Base-by-base conservation (phyloP, 2,888 invertebrate species). In the Acanthosepion pharaonis region DNA sequence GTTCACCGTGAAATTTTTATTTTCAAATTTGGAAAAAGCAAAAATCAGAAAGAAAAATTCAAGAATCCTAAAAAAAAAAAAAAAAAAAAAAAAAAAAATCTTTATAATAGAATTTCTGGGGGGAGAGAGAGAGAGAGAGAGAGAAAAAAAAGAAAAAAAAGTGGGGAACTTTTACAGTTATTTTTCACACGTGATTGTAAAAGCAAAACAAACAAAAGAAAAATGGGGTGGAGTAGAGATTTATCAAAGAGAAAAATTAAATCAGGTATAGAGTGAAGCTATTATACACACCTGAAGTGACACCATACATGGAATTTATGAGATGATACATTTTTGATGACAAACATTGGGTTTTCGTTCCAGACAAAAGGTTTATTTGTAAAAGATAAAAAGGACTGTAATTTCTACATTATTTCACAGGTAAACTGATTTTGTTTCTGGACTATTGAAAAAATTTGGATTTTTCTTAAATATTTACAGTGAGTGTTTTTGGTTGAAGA, bases 241-340 rank as follows among this genome's bases (percentile, higher is more conserved):
- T 53, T 53, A 53, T 53, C 53, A 53, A 1, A 53, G 55, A 18
- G 51, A 15, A 55, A 20, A 55, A 15, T 4, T 4, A 55, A 55
- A 55, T 18, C 15, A 55, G 15, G 4, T 0, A 15, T 15, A 18
- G 55, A 55, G 55, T 55, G 55, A 55, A 59, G 59, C 59, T 59
- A 59, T 59, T 23, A 59, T 59, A 59, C 59, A 59, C 23, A 59
- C 59, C 20, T 59, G 59, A 59, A 59, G 20, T 20, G 20, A 20
- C 23, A 59, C 59, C 59, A 59, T 59, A 33, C 78, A 78, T 78
- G n/a, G n/a, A 78, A 78, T 78, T 78, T 33, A 78, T 78, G 78
- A 78, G 78, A 78, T 78, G 78, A 78, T 78, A 78, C n/a, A 78
- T 78, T 78, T 78, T 78, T 11, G 78, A n/a, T 78, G n/a, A 78